Evolutionary conservation across 1,140 invertebrate genomes (phyloP).

Genomic region (Papilio dardanus): DNA sequence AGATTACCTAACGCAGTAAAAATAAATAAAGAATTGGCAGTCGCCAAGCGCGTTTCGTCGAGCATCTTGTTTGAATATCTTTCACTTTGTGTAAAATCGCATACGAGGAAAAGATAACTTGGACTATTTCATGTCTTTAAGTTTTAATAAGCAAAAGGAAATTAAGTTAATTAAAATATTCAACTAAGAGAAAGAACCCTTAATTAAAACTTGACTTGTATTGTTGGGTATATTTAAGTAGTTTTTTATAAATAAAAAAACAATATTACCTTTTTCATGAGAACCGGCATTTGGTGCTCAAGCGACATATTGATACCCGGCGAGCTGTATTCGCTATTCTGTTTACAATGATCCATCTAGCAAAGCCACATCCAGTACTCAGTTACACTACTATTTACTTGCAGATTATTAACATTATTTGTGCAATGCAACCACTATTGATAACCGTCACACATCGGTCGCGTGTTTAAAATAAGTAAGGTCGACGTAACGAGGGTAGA

Average conservation of each 20-base stretch:
- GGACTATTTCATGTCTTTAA: background rate
- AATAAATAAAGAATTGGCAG: conserved; percentile 6
- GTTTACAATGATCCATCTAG: conserved; percentile 52
- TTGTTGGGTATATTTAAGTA: background rate
- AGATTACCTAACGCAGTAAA: conserved; percentile 14
- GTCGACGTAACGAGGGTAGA: conserved; percentile 56
- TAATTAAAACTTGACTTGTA: background rate
- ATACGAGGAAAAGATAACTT: background rate
- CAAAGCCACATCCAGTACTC: conserved; percentile 48
- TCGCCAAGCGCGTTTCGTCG: background rate
- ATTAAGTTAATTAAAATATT: background rate
- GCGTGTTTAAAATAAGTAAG: conserved; percentile 50
- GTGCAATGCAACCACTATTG: conserved; percentile 51
- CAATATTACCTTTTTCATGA: conserved; percentile 72
- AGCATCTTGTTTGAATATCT: background rate
- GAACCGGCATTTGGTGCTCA: conserved; percentile 71
- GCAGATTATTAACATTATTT: conserved; percentile 57
- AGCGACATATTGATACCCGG: conserved; percentile 68
- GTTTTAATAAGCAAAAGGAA: background rate
- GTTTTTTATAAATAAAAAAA: conserved; percentile 32
- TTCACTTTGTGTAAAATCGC: background rate
- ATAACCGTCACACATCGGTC: conserved; percentile 59
- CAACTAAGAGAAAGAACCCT: background rate
- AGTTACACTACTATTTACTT: conserved; percentile 58
- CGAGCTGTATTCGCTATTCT: conserved; percentile 55